These are phyloP conservation scores for Temnothorax unifasciatus DNA, from an alignment of 2,888 invertebrate genomes.

Conservation along the genomic window DNA sequence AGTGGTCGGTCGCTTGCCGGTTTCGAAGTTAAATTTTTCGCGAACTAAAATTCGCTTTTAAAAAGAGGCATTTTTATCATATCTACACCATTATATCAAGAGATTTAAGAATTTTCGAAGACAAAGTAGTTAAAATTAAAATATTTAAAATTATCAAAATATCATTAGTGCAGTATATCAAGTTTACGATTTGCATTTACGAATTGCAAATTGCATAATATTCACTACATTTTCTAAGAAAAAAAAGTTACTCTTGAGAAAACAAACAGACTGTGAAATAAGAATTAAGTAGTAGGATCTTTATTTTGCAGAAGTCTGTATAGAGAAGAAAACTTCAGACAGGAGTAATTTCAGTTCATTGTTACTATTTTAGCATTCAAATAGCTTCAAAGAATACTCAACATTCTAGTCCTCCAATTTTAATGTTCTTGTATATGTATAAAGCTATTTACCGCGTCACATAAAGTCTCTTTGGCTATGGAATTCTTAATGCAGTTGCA, in stretches of 20 bases:
- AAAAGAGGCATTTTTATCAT: neutral
- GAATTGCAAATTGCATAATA: constrained; percentile 9
- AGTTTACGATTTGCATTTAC: constrained; percentile 19
- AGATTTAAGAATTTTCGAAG: neutral
- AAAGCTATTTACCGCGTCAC: constrained; percentile 23
- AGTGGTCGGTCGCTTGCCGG: constrained; percentile 31
- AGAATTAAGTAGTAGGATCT: constrained; percentile 45
- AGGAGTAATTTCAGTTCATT: constrained; percentile 52
- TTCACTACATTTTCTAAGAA: constrained; percentile 8
- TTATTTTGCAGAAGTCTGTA: constrained; percentile 19
- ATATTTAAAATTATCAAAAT: constrained; percentile 1
- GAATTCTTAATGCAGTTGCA: constrained; percentile 41
- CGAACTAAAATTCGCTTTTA: constrained; percentile 35
- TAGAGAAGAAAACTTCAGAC: constrained; percentile 36
- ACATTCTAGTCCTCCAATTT: constrained; percentile 54
- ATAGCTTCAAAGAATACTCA: constrained; percentile 60
- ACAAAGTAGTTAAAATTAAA: neutral
- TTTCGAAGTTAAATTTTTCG: constrained; percentile 37
- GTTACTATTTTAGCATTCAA: constrained; percentile 63
- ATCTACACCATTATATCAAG: neutral
- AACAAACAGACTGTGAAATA: constrained; percentile 43
- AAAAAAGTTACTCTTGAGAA: constrained; percentile 41
- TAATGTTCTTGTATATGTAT: constrained; percentile 58
- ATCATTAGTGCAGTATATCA: neutral
- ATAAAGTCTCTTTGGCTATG: constrained; percentile 1